These are phyloP conservation scores for Apodemia hepburni DNA, from an alignment of 2,888 invertebrate genomes.

Conservation along the genomic window DNA sequence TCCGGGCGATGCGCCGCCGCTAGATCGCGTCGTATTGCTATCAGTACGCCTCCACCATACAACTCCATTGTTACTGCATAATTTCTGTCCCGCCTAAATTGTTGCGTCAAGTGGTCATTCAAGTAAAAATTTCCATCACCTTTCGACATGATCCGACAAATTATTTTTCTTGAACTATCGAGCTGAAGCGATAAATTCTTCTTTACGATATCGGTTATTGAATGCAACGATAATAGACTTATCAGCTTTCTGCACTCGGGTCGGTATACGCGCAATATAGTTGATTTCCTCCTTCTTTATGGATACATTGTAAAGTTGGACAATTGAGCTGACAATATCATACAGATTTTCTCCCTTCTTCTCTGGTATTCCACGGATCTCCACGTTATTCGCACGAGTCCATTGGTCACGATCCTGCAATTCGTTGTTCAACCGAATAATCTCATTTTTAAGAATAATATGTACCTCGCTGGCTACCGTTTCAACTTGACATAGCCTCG, in stretches of 20 bases:
- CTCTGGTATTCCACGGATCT: background rate
- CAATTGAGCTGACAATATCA: background rate
- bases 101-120: slow-evolving; percentile 27
- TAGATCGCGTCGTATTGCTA: background rate
- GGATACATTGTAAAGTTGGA: background rate
- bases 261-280: background rate
- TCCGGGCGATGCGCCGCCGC: background rate
- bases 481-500: background rate
- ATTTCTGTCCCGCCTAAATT: background rate
- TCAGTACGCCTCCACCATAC: background rate
- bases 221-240: background rate
- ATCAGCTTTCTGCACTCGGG: background rate
- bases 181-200: slow-evolving; percentile 24
- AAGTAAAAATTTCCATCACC: slow-evolving; percentile 20
- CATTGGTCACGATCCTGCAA: background rate
- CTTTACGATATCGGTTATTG: slow-evolving; percentile 24
- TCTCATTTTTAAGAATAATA: background rate
- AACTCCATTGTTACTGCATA: background rate
- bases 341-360: background rate
- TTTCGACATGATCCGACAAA: slow-evolving; percentile 16
- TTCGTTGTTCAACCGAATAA: background rate
- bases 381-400: background rate
- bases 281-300: slow-evolving; percentile 3
- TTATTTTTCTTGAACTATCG: slow-evolving; percentile 22
- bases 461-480: background rate